Percentiles rank a stretch among this genome's conserved stretches.
phyloP scores from a whole-genome alignment of 2,888 invertebrate genomes.

The Tetramorium bicarinatum region DNA sequence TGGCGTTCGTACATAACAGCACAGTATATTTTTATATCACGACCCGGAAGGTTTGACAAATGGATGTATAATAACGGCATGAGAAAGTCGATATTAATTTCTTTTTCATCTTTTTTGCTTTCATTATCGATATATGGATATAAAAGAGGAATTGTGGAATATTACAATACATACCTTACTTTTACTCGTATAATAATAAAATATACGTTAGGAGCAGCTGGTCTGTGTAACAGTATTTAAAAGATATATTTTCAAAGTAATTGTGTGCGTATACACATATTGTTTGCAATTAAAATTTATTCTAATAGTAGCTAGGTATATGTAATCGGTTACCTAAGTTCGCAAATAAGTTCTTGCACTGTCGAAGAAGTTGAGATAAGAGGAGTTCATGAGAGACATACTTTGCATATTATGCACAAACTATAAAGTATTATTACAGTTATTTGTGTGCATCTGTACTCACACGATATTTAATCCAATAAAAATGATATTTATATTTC shows the following conservation, averaged over 20 bases:
- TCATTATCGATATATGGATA: neutral
- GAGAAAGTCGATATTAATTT: neutral
- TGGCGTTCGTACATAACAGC: neutral
- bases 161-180: neutral
- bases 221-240: conserved; percentile 15
- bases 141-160: neutral
- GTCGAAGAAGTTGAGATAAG: conserved; percentile 33
- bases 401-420: conserved; percentile 22
- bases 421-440: conserved; percentile 16
- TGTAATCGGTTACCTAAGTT: conserved; percentile 13
- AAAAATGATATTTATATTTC: conserved; percentile 17
- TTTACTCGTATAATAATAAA: neutral
- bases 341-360: neutral
- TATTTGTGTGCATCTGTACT: neutral
- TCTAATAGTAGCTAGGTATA: neutral
- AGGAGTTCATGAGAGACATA: conserved; percentile 9
- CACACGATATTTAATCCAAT: neutral
- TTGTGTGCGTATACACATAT: neutral
- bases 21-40: neutral
- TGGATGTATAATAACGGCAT: neutral
- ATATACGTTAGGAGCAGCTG: conserved; percentile 30
- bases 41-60: conserved; percentile 58
- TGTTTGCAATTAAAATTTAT: conserved; percentile 37
- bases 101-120: neutral
- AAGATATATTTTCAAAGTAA: conserved; percentile 13